Percentiles rank a stretch among this genome's conserved stretches.
Conservation (phyloP, 2,888 invertebrate genomes). For the Strigamia crassipes region DNA sequence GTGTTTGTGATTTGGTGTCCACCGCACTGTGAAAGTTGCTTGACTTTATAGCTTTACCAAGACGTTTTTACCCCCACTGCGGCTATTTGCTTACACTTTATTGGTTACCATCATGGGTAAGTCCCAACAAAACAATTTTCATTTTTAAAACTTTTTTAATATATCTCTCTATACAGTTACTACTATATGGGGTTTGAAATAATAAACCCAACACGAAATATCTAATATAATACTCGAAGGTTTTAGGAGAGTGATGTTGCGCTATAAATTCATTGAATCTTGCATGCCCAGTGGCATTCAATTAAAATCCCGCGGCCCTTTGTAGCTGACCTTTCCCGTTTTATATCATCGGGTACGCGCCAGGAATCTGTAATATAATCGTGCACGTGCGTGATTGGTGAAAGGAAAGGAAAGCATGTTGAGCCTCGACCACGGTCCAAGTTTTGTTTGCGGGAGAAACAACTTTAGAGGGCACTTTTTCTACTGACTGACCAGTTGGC, state of each 20-base stretch:
- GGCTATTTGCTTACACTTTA: constrained; percentile 31
- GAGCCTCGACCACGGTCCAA: neutral
- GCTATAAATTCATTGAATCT: constrained; percentile 32
- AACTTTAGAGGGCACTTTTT: constrained; percentile 8
- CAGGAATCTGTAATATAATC: constrained; percentile 38
- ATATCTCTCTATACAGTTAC: neutral
- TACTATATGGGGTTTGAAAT: neutral
- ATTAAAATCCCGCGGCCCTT: constrained; percentile 2
- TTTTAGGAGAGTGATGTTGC: neutral
- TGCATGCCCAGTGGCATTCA: constrained; percentile 37
- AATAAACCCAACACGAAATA: neutral
- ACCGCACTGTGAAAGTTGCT: constrained; percentile 29
- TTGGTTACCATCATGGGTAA: constrained; percentile 30
- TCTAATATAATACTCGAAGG: neutral
- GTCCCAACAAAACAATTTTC: constrained; percentile 5
- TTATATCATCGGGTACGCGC: constrained; percentile 23
- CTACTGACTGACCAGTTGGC: constrained; percentile 18
- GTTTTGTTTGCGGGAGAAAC: constrained; percentile 34
- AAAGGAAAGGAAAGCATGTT: constrained; percentile 20
- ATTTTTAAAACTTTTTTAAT: constrained; percentile 1
- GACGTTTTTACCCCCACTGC: constrained; percentile 28
- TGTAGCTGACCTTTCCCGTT: constrained; percentile 18
- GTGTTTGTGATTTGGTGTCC: constrained; percentile 32
- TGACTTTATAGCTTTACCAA: neutral
- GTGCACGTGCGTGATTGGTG: constrained; percentile 35